phyloP scores from a whole-genome alignment of 2,113 vertebrate genomes.

The Melozone crissalis region DNA sequence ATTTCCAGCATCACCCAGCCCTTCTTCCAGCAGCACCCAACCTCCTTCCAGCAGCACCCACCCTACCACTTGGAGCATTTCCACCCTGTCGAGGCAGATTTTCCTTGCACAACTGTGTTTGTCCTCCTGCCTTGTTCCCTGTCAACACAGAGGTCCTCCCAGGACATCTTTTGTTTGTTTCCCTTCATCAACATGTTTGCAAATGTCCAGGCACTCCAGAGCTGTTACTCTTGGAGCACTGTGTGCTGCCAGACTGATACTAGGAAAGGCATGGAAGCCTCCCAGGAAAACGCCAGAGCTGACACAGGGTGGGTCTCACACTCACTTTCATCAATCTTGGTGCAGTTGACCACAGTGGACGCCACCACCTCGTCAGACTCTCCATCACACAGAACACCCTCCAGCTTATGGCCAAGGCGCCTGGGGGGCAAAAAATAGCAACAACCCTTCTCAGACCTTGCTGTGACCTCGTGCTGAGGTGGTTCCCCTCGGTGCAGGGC shows the following conservation, averaged over 20 bases:
- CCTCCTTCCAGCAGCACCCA: neutral
- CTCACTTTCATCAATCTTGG: conserved; percentile 84
- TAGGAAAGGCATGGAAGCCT: neutral
- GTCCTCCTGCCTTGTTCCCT: neutral
- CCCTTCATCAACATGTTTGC: conserved; percentile 16
- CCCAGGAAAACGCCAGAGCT: neutral
- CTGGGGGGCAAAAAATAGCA: conserved; percentile 37
- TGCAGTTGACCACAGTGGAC: conserved; percentile 89
- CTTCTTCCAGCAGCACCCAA: neutral
- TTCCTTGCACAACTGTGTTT: neutral
- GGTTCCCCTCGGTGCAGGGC: rapidly evolving
- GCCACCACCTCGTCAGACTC: conserved; percentile 85
- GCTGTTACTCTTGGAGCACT: conserved; percentile 4
- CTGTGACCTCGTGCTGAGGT: neutral
- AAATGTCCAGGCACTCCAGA: neutral
- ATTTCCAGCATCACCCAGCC: neutral
- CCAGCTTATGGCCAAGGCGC: conserved; percentile 85
- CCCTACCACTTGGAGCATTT: neutral
- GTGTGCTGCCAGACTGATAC: conserved; percentile 1
- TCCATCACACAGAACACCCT: conserved; percentile 88
- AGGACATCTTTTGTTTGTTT: conserved; percentile 37
- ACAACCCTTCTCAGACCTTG: rapidly evolving
- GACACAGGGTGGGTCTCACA: neutral
- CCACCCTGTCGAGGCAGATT: neutral
- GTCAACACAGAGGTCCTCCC: conserved; percentile 13